A percentile compares a stretch with the other conserved stretches of the same genome.
phyloP scores from a whole-genome alignment of 2,797 vertebrate genomes.

The Acipenser transmontanus region DNA sequence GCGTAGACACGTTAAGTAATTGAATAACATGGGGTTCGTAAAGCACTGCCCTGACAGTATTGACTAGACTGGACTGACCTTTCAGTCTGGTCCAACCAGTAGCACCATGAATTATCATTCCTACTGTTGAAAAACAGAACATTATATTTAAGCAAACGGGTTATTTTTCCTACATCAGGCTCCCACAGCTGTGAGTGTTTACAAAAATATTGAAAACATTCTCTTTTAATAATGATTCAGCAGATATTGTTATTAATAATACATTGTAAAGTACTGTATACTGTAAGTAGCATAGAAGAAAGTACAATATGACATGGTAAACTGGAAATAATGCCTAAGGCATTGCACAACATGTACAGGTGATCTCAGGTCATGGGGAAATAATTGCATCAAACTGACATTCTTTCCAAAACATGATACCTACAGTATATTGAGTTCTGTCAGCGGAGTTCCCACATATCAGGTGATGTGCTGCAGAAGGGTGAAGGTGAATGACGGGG shows the following conservation, averaged over 20 bases:
- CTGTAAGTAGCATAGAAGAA: background rate
- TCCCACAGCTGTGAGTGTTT: background rate
- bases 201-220: background rate
- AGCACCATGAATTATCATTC: too few species aligned
- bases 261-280: too few species aligned
- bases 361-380: background rate
- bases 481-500: slow-evolving; percentile 25
- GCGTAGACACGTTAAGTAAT: too few species aligned
- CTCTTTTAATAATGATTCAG: too few species aligned
- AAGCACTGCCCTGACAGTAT: too few species aligned
- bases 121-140: too few species aligned
- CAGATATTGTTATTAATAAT: too few species aligned
- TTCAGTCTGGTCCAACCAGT: too few species aligned
- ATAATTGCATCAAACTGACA: background rate
- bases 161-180: background rate
- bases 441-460: background rate
- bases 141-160: background rate
- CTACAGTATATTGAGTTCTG: background rate
- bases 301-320: background rate
- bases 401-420: background rate
- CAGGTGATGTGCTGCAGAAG: slow-evolving; percentile 12
- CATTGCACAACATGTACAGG: background rate
- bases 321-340: background rate
- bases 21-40: too few species aligned
- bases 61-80: too few species aligned